Base-by-base conservation (phyloP, 1,140 invertebrate species). In the Rhynchophorus ferrugineus region DNA sequence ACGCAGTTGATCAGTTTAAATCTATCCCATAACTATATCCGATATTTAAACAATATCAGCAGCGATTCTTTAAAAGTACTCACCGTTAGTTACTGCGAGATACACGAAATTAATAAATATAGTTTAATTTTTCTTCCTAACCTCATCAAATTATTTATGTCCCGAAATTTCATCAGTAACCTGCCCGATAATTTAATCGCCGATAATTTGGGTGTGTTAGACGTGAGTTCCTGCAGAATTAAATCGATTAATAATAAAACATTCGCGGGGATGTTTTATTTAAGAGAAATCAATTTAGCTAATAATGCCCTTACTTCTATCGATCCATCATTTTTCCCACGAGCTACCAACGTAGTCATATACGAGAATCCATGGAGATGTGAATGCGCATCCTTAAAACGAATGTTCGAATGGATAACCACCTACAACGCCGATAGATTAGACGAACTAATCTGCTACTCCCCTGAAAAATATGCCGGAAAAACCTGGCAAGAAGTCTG, bases 341-440 rank as follows among this genome's bases (percentile, higher is more conserved):
- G 71, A n/a, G 82, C 85, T 63, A 62, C 49, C 9, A 44, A 55
- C 8, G 38, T 60, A 20, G 63, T 39, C 73, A 78, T 86, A 35
- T 70, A 75, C 8, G 80, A 85, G 44, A 87, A 87, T 69, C 82
- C 81, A 49, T 87, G 84, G 84, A 68, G 78, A 47, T 86, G 84
- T 62, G 78, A 85, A 48, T 86, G 84, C 54, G 47, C 59, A 0
- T 69, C 78, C 34, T 72, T 85, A 55, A 72, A 74, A 47, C 65
- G 74, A 17, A 77, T 79, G 56, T 83, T 77, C 51, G 69, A 75
- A 38, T 85, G 69, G 63, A 60, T 85, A 7, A 78, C 73, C 0
- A 62, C 73, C 17, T 71, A 75, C 48, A 74, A 78, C n/a, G 68
- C 45, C 1, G 72, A n/a, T 79, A 78, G 64, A 75, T 78, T 44